phyloP scores from a whole-genome alignment of 2,113 vertebrate species.

The Hiodon tergisus region DNA sequence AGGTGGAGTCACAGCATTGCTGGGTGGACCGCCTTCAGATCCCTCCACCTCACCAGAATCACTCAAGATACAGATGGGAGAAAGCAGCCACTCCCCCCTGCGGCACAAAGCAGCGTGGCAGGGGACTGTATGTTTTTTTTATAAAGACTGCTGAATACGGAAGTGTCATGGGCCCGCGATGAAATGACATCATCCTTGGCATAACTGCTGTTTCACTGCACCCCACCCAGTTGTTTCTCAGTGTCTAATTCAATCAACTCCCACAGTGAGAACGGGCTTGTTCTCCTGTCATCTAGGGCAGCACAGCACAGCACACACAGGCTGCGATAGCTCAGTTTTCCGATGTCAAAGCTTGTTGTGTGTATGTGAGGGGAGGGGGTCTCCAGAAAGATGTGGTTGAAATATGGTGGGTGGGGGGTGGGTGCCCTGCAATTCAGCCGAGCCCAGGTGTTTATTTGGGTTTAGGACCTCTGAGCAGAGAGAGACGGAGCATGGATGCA shows the following conservation, averaged over 20 bases:
- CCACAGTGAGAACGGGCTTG: neutral
- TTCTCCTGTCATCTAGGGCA: neutral
- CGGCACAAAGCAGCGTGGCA: too few relatives aligned
- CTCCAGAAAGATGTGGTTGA: neutral
- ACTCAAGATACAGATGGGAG: too few relatives aligned
- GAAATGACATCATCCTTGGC: conserved; percentile 7
- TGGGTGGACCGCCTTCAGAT: too few relatives aligned
- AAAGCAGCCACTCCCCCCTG: neutral
- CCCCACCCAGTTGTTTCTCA: neutral
- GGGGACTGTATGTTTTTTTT: neutral
- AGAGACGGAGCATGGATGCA: neutral
- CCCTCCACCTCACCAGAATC: too few relatives aligned
- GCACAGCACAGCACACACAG: neutral
- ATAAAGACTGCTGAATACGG: neutral
- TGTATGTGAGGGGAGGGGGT: conserved; percentile 16
- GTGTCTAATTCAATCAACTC: neutral
- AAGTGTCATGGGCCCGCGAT: neutral
- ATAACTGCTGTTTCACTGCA: too few relatives aligned
- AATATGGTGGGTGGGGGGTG: too few relatives aligned
- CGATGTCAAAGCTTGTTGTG: too few relatives aligned
- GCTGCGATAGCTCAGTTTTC: neutral
- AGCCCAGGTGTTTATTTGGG: too few relatives aligned
- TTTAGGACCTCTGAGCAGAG: neutral
- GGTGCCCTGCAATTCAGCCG: too few relatives aligned
- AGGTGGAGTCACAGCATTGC: too few relatives aligned